Conservation (phyloP, 92 coral and sea anemone genomes). For the Pocillopora grandis region DNA sequence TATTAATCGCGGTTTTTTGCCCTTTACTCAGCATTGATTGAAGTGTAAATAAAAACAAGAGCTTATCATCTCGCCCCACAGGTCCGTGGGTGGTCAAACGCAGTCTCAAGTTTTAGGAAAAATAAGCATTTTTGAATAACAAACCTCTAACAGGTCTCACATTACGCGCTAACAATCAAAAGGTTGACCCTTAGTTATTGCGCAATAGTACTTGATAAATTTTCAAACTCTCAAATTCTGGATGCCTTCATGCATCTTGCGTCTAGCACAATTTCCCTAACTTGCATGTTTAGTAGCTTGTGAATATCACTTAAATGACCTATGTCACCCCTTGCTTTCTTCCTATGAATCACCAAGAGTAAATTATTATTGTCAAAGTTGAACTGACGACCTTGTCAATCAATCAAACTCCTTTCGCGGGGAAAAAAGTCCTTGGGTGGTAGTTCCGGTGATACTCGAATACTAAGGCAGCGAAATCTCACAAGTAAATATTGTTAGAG, state of each 20-base stretch:
- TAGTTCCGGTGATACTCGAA: conserved; percentile 21
- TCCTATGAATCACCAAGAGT: neutral
- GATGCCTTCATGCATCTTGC: neutral
- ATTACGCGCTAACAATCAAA: conserved; percentile 5
- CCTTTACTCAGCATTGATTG: conserved; percentile 21
- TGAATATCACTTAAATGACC: conserved; percentile 25
- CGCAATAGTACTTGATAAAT: conserved; percentile 3
- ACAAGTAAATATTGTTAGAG: conserved; percentile 14
- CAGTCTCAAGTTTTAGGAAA: neutral
- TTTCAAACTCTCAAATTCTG: neutral
- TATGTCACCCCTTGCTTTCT: conserved; percentile 8
- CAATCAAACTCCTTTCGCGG: conserved; percentile 25
- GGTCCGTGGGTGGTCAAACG: conserved; percentile 27
- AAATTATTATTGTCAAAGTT: neutral
- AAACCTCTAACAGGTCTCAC: conserved; percentile 6
- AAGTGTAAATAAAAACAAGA: conserved; percentile 33
- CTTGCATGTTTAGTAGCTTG: conserved; percentile 7
- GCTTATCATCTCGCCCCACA: conserved; percentile 14
- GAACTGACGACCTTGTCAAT: conserved; percentile 1
- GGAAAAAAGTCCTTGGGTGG: conserved; percentile 32
- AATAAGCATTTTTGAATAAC: conserved; percentile 7
- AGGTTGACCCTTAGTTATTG: neutral
- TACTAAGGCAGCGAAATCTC: neutral
- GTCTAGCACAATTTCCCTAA: conserved; percentile 4
- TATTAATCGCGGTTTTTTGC: conserved; percentile 26